phyloP scores from a whole-genome alignment of 2,797 vertebrate genomes.

The Micromesistius poutassou region DNA sequence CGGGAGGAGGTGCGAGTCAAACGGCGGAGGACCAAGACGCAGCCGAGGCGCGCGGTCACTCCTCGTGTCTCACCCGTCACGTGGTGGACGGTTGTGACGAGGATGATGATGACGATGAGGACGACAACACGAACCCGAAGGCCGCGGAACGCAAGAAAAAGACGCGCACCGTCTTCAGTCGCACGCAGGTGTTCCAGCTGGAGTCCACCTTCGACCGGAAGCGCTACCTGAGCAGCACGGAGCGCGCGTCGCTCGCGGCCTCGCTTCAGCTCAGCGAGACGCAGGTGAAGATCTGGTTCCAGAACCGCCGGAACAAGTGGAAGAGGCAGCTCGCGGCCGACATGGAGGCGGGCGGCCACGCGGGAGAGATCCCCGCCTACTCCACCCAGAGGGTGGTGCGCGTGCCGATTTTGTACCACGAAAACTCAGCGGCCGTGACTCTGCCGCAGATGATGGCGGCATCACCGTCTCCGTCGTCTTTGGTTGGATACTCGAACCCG shows the following conservation, averaged over 20 bases:
- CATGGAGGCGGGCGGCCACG: slow-evolving; percentile 62
- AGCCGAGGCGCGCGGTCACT: slow-evolving; percentile 30
- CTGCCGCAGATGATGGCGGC: slow-evolving; percentile 30
- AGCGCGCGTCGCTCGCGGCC: slow-evolving; percentile 70
- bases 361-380: slow-evolving; percentile 17
- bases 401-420: slow-evolving; percentile 84
- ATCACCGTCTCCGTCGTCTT: slow-evolving; percentile 50
- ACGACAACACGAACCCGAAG: slow-evolving; percentile 39
- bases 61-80: too few relatives aligned
- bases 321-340: slow-evolving; percentile 82
- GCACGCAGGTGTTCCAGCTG: slow-evolving; percentile 86
- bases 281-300: slow-evolving; percentile 86
- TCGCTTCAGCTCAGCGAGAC: slow-evolving; percentile 79
- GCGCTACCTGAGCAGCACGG: slow-evolving; percentile 78
- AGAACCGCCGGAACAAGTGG: slow-evolving; percentile 85
- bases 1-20: slow-evolving; percentile 9
- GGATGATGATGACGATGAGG: neutral
- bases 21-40: slow-evolving; percentile 40
- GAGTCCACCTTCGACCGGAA: slow-evolving; percentile 89
- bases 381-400: slow-evolving; percentile 75
- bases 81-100: neutral
- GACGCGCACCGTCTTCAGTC: slow-evolving; percentile 83
- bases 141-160: slow-evolving; percentile 78
- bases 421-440: slow-evolving; percentile 59
- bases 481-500: slow-evolving; percentile 47